Evolutionary conservation across 2,797 vertebrate genomes (phyloP).

Genomic region (Girardinus metallicus): DNA sequence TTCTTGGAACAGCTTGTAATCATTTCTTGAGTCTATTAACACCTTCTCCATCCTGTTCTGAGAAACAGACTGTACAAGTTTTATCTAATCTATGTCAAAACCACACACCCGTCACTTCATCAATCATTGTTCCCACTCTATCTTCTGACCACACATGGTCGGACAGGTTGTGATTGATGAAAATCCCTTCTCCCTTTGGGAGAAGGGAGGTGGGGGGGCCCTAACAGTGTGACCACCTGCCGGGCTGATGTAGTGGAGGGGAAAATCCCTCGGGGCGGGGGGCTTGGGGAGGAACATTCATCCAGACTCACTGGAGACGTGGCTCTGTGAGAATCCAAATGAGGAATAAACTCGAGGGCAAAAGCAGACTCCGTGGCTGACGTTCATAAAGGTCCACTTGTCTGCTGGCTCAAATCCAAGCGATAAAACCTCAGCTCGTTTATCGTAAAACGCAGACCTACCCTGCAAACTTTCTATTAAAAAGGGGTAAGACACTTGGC

Average conservation of each 20-base stretch:
- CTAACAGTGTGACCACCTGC: constrained; percentile 67
- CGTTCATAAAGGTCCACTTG: constrained; percentile 46
- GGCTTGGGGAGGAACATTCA: constrained; percentile 38
- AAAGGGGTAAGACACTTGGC: constrained; percentile 20
- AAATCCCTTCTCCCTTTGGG: constrained; percentile 57
- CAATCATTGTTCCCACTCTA: background rate
- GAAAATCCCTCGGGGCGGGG: constrained; percentile 54
- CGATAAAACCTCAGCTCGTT: constrained; percentile 33
- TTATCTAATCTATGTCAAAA: constrained; percentile 6
- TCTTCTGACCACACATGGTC: constrained; percentile 19
- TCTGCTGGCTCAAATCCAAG: constrained; percentile 31
- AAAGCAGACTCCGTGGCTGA: constrained; percentile 28
- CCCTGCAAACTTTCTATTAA: constrained; percentile 24
- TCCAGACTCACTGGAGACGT: constrained; percentile 71
- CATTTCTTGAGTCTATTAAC: background rate
- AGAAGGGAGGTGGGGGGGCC: constrained; percentile 20
- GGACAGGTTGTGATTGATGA: constrained; percentile 55
- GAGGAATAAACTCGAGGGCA: background rate
- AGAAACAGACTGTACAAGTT: background rate
- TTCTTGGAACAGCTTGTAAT: background rate
- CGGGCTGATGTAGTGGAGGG: constrained; percentile 43
- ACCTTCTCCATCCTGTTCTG: background rate
- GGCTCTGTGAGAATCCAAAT: constrained; percentile 37
- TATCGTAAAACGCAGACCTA: constrained; percentile 11
- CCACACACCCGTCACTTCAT: background rate